Conservation (phyloP, 2,888 invertebrate genomes). For the Xylota sylvarum region DNA sequence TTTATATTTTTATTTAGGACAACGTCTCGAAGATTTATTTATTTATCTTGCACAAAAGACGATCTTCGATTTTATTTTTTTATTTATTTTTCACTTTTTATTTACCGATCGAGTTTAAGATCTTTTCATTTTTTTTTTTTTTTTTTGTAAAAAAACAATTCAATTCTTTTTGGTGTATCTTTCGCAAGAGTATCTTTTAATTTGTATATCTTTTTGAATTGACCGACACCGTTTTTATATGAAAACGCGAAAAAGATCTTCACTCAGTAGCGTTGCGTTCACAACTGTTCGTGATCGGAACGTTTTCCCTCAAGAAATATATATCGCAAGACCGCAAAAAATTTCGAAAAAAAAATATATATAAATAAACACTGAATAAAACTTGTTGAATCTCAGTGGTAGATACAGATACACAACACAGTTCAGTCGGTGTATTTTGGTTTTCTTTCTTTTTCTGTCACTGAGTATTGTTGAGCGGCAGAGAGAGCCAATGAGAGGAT, state of each 20-base stretch:
- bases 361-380: conserved; percentile 47
- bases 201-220: conserved; percentile 12
- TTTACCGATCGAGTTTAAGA: conserved; percentile 64
- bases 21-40: conserved; percentile 52
- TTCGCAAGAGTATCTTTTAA: conserved; percentile 27
- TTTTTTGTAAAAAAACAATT: neutral
- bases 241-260: conserved; percentile 80
- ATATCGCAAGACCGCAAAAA: conserved; percentile 68
- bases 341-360: conserved; percentile 31
- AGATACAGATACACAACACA: neutral
- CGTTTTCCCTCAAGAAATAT: conserved; percentile 74
- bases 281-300: conserved; percentile 81
- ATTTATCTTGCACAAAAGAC: conserved; percentile 47
- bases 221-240: conserved; percentile 36
- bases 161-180: conserved; percentile 31
- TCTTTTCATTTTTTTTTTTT: conserved; percentile 27
- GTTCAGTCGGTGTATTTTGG: conserved; percentile 1
- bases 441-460: conserved; percentile 7
- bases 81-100: conserved; percentile 7
- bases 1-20: conserved; percentile 54
- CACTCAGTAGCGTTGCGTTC: conserved; percentile 83
- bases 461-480: conserved; percentile 34
- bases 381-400: conserved; percentile 37
- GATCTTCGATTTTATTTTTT: conserved; percentile 49
- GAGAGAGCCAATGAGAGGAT: conserved; percentile 54